These are phyloP conservation scores for Drosophila sucinea DNA, from an alignment of 1,140 invertebrate genomes.

Conservation along the genomic window DNA sequence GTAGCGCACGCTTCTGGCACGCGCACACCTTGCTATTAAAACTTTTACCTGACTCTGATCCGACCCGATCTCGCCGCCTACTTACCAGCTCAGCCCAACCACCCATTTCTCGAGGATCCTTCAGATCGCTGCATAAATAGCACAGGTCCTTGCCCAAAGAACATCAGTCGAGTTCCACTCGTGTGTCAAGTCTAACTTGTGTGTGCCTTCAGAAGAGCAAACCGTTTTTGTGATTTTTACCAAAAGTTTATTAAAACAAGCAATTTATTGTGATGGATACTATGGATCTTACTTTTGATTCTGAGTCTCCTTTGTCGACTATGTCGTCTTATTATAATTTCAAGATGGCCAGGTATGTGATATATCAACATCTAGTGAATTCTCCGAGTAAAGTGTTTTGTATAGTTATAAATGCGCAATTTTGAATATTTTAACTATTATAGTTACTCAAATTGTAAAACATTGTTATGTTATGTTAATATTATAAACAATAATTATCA, in stretches of 20 bases:
- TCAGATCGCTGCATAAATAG: slow-evolving; percentile 63
- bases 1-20: slow-evolving; percentile 73
- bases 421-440: slow-evolving; percentile 12
- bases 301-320: slow-evolving; percentile 61
- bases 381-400: background rate
- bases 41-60: slow-evolving; percentile 7
- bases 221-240: slow-evolving; percentile 36
- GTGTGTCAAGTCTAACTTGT: slow-evolving; percentile 75
- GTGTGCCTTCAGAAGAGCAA: slow-evolving; percentile 38
- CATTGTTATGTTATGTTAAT: too few species aligned
- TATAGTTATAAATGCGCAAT: slow-evolving; percentile 44
- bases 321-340: slow-evolving; percentile 70
- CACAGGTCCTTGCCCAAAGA: background rate
- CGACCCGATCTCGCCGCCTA: slow-evolving; percentile 1
- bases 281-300: slow-evolving; percentile 64
- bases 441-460: too few species aligned
- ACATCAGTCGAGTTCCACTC: slow-evolving; percentile 73
- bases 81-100: slow-evolving; percentile 15
- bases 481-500: background rate
- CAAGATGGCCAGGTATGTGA: slow-evolving; percentile 68
- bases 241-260: slow-evolving; percentile 11
- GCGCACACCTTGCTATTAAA: slow-evolving; percentile 49
- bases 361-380: background rate
- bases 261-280: slow-evolving; percentile 56
- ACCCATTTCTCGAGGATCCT: background rate